A percentile compares a stretch with the other conserved stretches of the same genome.
phyloP scores from a whole-genome alignment of 1,140 invertebrate species.

The Drosophila willistoni region DNA sequence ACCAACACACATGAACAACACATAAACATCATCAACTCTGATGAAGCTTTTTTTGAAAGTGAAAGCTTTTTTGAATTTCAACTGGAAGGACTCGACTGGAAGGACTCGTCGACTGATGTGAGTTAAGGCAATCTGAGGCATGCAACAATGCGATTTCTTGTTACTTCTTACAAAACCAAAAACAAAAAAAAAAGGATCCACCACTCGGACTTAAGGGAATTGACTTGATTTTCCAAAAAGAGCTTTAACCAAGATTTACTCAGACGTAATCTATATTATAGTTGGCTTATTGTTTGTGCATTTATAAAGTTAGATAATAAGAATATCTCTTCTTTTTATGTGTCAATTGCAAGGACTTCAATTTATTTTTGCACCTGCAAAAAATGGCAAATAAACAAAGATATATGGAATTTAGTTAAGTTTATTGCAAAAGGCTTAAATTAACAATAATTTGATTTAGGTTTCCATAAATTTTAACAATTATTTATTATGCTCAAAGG shows the following conservation, averaged over 20 bases:
- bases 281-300: not conserved
- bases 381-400: no score
- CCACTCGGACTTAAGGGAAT: not conserved
- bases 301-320: constrained; percentile 1
- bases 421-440: no score
- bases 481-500: no score
- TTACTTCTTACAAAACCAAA: not conserved
- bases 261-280: not conserved
- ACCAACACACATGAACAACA: not conserved
- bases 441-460: no score
- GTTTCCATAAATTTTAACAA: no score
- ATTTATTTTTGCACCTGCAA: no score
- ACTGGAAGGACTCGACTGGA: constrained; percentile 11
- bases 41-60: constrained; percentile 3
- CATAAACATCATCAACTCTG: not conserved
- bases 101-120: not conserved
- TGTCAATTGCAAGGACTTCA: no score
- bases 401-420: no score
- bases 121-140: not conserved
- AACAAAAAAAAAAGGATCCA: not conserved
- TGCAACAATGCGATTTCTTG: constrained; percentile 4
- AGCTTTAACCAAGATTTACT: not conserved
- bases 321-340: no score
- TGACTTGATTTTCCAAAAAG: not conserved
- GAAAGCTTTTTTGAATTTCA: constrained; percentile 9